These are phyloP conservation scores for Cylas formicarius DNA, from an alignment of 1,140 invertebrate genomes.

Conservation along the genomic window DNA sequence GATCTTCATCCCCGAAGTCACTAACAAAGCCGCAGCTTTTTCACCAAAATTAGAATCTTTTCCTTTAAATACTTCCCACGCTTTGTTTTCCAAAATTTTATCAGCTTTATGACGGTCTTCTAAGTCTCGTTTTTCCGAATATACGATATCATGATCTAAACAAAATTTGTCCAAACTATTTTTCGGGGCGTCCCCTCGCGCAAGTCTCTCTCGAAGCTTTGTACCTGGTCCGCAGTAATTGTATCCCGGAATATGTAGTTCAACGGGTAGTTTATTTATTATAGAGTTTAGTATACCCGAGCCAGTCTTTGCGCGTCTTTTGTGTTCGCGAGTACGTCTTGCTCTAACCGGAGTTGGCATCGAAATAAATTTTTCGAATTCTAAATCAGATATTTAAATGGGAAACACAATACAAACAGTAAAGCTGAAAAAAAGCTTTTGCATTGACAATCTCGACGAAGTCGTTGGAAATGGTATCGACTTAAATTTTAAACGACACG, in stretches of 20 bases:
- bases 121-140: constrained; percentile 37
- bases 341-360: too few relatives aligned
- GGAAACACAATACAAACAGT: too few relatives aligned
- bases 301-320: constrained; percentile 1
- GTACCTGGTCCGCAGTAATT: constrained; percentile 13
- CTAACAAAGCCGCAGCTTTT: constrained; percentile 28
- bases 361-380: too few relatives aligned
- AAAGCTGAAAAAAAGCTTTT: too few relatives aligned
- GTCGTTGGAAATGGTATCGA: too few relatives aligned
- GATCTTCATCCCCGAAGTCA: constrained; percentile 20
- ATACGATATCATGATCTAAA: constrained; percentile 45
- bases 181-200: constrained; percentile 27
- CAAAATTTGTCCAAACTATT: constrained; percentile 44
- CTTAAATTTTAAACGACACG: too few relatives aligned
- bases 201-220: constrained; percentile 6
- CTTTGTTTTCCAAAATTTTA: constrained; percentile 37
- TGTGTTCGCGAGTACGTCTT: too few relatives aligned
- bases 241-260: constrained; percentile 13
- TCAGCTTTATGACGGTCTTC: constrained; percentile 40
- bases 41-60: constrained; percentile 37
- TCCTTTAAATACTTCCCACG: constrained; percentile 38
- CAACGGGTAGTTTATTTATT: constrained; percentile 11
- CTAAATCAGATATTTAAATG: too few relatives aligned
- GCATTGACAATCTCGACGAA: too few relatives aligned
- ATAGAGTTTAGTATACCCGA: constrained; percentile 7